These are phyloP conservation scores for Hyposmocoma kahamanoa DNA, from an alignment of 1,140 invertebrate genomes.

Conservation along the genomic window DNA sequence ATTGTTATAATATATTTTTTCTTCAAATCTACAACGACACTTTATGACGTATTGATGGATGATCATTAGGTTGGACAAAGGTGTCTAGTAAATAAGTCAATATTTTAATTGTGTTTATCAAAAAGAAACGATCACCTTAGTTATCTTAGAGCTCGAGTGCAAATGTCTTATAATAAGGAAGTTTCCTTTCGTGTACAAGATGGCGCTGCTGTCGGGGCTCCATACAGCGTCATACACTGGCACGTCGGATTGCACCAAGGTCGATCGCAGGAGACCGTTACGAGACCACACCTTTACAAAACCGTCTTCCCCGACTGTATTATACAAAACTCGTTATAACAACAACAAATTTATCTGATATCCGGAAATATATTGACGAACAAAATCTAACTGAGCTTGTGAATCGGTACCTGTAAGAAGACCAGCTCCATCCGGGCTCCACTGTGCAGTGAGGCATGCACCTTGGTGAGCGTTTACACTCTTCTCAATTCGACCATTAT, in stretches of 20 bases:
- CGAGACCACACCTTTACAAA: constrained; percentile 97
- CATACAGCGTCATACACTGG: constrained; percentile 90
- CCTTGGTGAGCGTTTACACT: constrained; percentile 94
- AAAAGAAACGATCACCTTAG: too few relatives aligned
- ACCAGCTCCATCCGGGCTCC: constrained; percentile 95
- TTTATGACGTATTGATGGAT: too few relatives aligned
- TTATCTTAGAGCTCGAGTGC: constrained; percentile 90
- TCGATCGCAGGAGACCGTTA: constrained; percentile 95
- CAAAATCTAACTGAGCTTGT: not conserved
- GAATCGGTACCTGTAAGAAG: constrained; percentile 82
- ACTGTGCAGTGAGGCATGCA: constrained; percentile 88
- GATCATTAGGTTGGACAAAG: too few relatives aligned
- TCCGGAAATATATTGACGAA: constrained; percentile 7
- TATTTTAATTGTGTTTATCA: too few relatives aligned
- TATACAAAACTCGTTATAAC: too few relatives aligned
- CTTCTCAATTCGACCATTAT: constrained; percentile 93
- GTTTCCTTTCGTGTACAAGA: constrained; percentile 90
- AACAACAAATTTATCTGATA: not conserved
- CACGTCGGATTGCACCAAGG: constrained; percentile 86
- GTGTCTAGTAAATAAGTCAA: too few relatives aligned
- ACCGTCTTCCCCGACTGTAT: constrained; percentile 95
- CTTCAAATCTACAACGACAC: too few relatives aligned
- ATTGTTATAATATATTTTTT: too few relatives aligned
- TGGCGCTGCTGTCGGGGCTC: constrained; percentile 88
- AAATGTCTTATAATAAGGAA: constrained; percentile 92